Evolutionary conservation across 2,888 invertebrate species (phyloP).

Genomic region (Lymantria dispar): DNA sequence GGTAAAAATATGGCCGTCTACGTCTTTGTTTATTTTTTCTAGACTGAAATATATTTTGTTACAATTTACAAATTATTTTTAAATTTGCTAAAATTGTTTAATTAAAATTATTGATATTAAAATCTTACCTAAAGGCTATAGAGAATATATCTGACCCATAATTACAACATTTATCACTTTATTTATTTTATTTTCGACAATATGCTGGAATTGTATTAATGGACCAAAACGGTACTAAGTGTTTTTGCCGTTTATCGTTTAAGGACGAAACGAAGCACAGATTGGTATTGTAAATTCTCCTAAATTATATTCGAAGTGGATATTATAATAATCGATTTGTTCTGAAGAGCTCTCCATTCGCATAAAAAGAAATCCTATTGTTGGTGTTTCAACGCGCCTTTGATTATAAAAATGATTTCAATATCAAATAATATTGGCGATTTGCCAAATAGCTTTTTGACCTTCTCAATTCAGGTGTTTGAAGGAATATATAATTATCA

Average conservation of each 20-base stretch:
- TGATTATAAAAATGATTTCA: background rate
- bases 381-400: background rate
- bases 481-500: too few relatives aligned
- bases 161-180: too few relatives aligned
- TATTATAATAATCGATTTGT: conserved; percentile 1
- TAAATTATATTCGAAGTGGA: background rate
- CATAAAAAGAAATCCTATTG: background rate
- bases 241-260: background rate
- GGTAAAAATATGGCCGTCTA: too few relatives aligned
- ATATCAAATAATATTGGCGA: background rate
- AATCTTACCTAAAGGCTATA: too few relatives aligned
- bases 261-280: conserved; percentile 11
- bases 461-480: too few relatives aligned
- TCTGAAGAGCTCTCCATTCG: background rate
- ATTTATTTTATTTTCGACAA: too few relatives aligned
- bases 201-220: conserved; percentile 12
- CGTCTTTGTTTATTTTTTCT: too few relatives aligned
- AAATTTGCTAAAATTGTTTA: too few relatives aligned
- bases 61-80: too few relatives aligned
- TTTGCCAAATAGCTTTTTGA: background rate
- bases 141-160: too few relatives aligned
- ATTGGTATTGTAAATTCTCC: conserved; percentile 8
- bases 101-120: too few relatives aligned
- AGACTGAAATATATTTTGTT: too few relatives aligned
- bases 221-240: conserved; percentile 3